Evolutionary conservation across 2,888 invertebrate species (phyloP).

Genomic region (Diloba caeruleocephala): DNA sequence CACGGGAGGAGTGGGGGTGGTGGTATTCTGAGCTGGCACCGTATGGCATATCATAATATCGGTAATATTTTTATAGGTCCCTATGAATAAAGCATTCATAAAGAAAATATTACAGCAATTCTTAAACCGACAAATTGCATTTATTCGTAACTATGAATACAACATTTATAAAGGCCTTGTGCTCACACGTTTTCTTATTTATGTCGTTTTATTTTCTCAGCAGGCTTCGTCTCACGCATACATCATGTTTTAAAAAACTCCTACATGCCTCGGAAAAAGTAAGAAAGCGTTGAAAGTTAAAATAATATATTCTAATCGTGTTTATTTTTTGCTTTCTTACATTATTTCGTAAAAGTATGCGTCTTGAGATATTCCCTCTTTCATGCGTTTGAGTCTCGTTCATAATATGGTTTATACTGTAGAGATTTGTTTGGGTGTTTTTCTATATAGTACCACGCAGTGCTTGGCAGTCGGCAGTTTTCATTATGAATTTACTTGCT

Average conservation of each 20-base stretch:
- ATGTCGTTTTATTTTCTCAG: constrained; percentile 13
- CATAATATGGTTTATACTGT: constrained; percentile 3
- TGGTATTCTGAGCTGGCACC: no score
- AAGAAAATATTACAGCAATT: constrained; percentile 9
- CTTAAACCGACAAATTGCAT: constrained; percentile 2
- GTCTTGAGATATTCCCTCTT: constrained; percentile 17
- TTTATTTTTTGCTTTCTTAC: constrained; percentile 15
- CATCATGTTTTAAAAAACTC: constrained; percentile 20
- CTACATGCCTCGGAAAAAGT: constrained; percentile 4
- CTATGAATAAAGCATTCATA: no score
- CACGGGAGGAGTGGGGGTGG: no score
- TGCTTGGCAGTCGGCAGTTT: no score
- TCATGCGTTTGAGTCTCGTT: constrained; percentile 17
- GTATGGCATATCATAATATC: no score
- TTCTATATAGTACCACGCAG: no score
- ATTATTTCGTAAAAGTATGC: constrained; percentile 17
- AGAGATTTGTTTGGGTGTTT: neutral
- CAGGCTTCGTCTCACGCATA: constrained; percentile 1
- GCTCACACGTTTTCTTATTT: constrained; percentile 23
- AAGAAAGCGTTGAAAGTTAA: constrained; percentile 42
- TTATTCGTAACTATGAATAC: constrained; percentile 9
- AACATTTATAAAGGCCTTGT: constrained; percentile 8
- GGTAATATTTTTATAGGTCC: no score
- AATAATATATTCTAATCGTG: constrained; percentile 45
- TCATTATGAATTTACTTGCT: no score